A percentile compares a stretch with the other conserved stretches of the same genome.
phyloP scores from a whole-genome alignment of 1,140 invertebrate genomes.

The Meloidogyne exigua region DNA sequence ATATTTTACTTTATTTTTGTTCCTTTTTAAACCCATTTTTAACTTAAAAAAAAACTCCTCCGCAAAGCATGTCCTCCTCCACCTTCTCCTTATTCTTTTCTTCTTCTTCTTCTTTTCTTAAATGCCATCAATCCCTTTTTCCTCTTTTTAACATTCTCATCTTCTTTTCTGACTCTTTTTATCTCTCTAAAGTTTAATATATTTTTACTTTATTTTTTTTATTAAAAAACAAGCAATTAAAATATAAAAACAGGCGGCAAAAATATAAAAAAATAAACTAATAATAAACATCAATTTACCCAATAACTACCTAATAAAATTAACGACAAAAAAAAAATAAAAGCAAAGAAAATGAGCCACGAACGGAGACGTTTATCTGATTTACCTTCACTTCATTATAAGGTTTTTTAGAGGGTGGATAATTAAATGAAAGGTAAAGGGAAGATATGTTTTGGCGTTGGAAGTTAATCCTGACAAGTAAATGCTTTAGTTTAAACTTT shows the following conservation, averaged over 20 bases:
- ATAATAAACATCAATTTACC: background rate
- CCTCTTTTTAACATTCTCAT: background rate
- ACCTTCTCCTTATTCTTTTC: too few relatives aligned
- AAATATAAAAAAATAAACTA: background rate
- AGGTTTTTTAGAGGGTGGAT: background rate
- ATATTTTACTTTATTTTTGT: background rate
- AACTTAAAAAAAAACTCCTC: background rate
- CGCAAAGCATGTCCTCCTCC: background rate
- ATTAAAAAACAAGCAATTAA: background rate
- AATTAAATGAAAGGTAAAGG: background rate
- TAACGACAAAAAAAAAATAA: background rate
- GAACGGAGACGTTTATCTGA: background rate
- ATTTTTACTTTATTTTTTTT: background rate
- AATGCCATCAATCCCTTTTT: background rate
- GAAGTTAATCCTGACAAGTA: background rate
- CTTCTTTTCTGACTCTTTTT: background rate
- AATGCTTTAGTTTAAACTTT: too few relatives aligned
- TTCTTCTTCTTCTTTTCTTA: background rate
- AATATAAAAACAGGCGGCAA: background rate
- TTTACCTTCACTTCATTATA: slow-evolving; percentile 5
- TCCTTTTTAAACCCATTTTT: background rate
- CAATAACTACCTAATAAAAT: background rate
- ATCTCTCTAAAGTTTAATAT: background rate
- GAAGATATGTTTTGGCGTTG: background rate
- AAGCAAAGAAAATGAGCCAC: background rate